Percentiles rank a stretch among this genome's conserved stretches.
Evolutionary conservation across 2,113 vertebrate genomes (phyloP).

Genomic region (Dissostichus mawsoni): DNA sequence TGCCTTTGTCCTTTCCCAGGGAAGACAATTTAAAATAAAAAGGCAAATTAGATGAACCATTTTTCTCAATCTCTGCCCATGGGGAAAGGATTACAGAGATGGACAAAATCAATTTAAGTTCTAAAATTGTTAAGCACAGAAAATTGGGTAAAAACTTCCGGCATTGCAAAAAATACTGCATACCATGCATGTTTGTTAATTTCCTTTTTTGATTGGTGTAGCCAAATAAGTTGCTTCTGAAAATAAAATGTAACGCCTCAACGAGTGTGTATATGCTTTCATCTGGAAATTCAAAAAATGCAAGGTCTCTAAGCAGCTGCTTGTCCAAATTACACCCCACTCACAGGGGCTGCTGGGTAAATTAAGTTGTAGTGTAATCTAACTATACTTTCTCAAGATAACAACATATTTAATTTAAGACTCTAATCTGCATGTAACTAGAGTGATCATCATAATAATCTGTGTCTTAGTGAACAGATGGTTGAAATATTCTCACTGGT

Average conservation of each 20-base stretch:
- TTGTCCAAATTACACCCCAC: slow-evolving; percentile 15
- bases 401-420: slow-evolving; percentile 28
- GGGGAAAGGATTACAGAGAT: slow-evolving; percentile 22
- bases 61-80: slow-evolving; percentile 42
- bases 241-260: slow-evolving; percentile 22
- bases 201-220: slow-evolving; percentile 22
- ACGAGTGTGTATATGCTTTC: slow-evolving; percentile 1
- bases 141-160: not conserved
- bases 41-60: slow-evolving; percentile 56
- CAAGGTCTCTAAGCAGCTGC: slow-evolving; percentile 9
- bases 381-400: slow-evolving; percentile 21
- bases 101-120: slow-evolving; percentile 25
- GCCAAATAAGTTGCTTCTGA: not conserved
- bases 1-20: slow-evolving; percentile 60
- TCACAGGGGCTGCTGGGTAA: slow-evolving; percentile 1
- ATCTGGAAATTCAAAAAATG: slow-evolving; percentile 24
- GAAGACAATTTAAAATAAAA: slow-evolving; percentile 57
- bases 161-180: slow-evolving; percentile 18
- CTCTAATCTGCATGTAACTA: slow-evolving; percentile 35
- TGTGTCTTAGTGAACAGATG: slow-evolving; percentile 47
- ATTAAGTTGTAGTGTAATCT: slow-evolving; percentile 2
- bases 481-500: slow-evolving; percentile 41
- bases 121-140: slow-evolving; percentile 31
- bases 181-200: slow-evolving; percentile 11
- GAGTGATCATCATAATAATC: slow-evolving; percentile 47